Conservation (phyloP, 2,888 invertebrate species). For the Choristoneura rosaceana region DNA sequence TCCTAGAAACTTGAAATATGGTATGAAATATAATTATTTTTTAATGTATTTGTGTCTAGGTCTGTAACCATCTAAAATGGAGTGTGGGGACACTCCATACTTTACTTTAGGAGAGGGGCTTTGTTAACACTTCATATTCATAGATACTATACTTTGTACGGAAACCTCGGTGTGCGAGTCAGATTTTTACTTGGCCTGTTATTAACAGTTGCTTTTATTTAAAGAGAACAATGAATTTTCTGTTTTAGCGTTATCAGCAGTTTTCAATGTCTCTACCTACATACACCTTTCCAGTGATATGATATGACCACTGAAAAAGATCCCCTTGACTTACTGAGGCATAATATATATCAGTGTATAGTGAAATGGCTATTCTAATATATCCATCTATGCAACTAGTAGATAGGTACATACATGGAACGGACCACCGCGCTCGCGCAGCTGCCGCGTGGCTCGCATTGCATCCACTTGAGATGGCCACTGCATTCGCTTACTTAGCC, state of each 20-base stretch:
- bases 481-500: slow-evolving; percentile 43
- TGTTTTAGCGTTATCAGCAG: background rate
- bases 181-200: too few relatives aligned
- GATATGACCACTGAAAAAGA: background rate
- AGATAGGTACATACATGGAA: slow-evolving; percentile 6
- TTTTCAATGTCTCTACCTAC: background rate
- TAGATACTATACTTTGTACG: too few relatives aligned
- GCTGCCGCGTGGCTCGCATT: slow-evolving; percentile 55
- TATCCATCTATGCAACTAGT: slow-evolving; percentile 2
- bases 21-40: too few relatives aligned
- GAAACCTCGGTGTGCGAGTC: too few relatives aligned
- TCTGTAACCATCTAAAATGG: too few relatives aligned
- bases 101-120: too few relatives aligned
- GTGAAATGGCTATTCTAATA: background rate
- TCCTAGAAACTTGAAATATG: too few relatives aligned
- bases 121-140: too few relatives aligned
- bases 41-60: too few relatives aligned
- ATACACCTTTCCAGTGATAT: background rate
- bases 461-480: slow-evolving; percentile 60
- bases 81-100: too few relatives aligned
- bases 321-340: background rate
- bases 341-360: slow-evolving; percentile 1
- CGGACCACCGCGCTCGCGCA: slow-evolving; percentile 50
- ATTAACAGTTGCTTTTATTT: slow-evolving; percentile 21
- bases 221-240: slow-evolving; percentile 22